phyloP scores from a whole-genome alignment of 1,140 invertebrate genomes.

The Caenorhabditis brenneri region DNA sequence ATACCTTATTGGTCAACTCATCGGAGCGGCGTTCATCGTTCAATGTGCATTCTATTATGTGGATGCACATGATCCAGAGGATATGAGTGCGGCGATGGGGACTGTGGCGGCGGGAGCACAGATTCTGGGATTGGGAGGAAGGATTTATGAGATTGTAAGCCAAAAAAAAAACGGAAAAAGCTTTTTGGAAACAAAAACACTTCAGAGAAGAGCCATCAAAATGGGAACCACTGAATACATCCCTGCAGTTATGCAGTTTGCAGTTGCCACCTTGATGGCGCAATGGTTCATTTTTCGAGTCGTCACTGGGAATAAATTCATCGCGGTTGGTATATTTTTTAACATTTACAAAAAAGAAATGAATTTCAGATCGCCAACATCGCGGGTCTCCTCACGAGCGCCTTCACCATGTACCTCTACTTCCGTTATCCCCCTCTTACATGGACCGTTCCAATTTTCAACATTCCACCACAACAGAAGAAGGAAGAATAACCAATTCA shows the following conservation, averaged over 20 bases:
- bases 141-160: slow-evolving; percentile 67
- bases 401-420: slow-evolving; percentile 63
- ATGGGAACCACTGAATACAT: slow-evolving; percentile 68
- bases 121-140: slow-evolving; percentile 64
- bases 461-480: slow-evolving; percentile 58
- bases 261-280: slow-evolving; percentile 61
- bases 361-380: slow-evolving; percentile 64
- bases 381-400: slow-evolving; percentile 65
- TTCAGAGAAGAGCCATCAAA: slow-evolving; percentile 64
- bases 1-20: slow-evolving; percentile 63
- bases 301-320: slow-evolving; percentile 63
- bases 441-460: slow-evolving; percentile 67
- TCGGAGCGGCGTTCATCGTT: slow-evolving; percentile 47
- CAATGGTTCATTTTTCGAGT: slow-evolving; percentile 68
- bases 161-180: background rate
- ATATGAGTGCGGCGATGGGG: slow-evolving; percentile 62
- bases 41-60: slow-evolving; percentile 63
- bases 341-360: background rate
- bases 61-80: slow-evolving; percentile 52
- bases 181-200: background rate
- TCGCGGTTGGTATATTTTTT: slow-evolving; percentile 55
- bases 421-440: slow-evolving; percentile 68
- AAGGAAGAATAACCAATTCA: slow-evolving; percentile 56
- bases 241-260: slow-evolving; percentile 67
- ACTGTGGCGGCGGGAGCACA: slow-evolving; percentile 66